Evolutionary conservation across 30 jellyfish, hydroid and myxozoan genomes (phyloP).

Genomic region (Chrysaora quinquecirrha): DNA sequence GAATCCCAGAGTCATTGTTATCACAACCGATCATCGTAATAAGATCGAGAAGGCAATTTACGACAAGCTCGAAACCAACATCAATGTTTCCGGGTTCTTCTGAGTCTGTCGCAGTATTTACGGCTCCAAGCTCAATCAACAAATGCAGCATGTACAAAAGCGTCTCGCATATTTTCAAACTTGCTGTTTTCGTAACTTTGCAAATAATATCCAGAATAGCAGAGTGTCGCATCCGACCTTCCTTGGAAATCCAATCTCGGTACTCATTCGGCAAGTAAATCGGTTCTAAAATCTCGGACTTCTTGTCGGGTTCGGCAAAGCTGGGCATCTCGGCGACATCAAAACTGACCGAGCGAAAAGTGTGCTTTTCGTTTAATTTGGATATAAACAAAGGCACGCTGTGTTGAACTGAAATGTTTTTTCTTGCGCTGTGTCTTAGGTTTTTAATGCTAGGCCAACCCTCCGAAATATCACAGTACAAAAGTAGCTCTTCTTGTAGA

Average conservation of each 20-base stretch:
- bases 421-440: conserved; percentile 18
- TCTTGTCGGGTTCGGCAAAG: background rate
- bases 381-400: conserved; percentile 41
- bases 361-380: background rate
- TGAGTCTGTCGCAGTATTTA: background rate
- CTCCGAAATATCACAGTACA: conserved; percentile 27
- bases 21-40: conserved; percentile 83
- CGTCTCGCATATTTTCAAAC: conserved; percentile 42
- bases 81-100: conserved; percentile 2
- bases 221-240: conserved; percentile 30
- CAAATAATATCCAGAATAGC: conserved; percentile 31
- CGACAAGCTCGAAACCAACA: conserved; percentile 32
- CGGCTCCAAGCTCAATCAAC: conserved; percentile 45
- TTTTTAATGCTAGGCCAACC: conserved; percentile 12
- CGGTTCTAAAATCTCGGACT: conserved; percentile 7
- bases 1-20: conserved; percentile 66
- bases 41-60: conserved; percentile 56
- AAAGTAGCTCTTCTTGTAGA: conserved; percentile 37
- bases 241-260: conserved; percentile 38
- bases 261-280: conserved; percentile 31
- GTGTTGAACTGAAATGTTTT: background rate
- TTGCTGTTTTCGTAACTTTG: conserved; percentile 34
- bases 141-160: conserved; percentile 42
- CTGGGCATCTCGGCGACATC: background rate
- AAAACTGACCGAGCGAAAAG: background rate